Conservation (phyloP, 2,888 invertebrate species). For the Dysmachus trigonus region DNA sequence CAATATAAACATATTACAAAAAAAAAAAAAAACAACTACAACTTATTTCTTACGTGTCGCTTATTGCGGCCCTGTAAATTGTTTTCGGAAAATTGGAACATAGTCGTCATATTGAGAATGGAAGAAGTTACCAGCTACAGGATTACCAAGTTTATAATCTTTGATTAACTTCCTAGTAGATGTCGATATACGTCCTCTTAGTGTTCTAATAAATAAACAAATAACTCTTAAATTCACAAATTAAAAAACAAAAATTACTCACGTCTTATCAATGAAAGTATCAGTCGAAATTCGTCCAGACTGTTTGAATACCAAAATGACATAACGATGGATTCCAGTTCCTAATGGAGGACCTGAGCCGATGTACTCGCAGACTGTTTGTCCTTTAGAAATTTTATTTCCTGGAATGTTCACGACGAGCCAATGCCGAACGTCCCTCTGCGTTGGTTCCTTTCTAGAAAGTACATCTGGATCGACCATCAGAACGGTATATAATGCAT, state of each 20-base stretch:
- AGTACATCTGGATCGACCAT: constrained; percentile 83
- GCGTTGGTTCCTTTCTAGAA: constrained; percentile 75
- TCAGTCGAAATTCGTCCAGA: constrained; percentile 56
- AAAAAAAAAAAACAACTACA: too few species aligned
- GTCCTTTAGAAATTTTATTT: constrained; percentile 72
- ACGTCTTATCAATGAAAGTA: constrained; percentile 7
- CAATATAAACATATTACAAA: too few species aligned
- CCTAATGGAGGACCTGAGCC: constrained; percentile 82
- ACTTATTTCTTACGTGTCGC: too few species aligned
- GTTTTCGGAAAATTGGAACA: too few species aligned
- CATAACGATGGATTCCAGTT: constrained; percentile 78
- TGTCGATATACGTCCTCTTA: constrained; percentile 64
- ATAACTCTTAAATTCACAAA: neutral
- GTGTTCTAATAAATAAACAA: constrained; percentile 29
- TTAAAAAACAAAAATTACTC: neutral
- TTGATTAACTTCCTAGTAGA: constrained; percentile 72
- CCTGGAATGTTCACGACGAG: constrained; percentile 83
- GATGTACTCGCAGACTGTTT: constrained; percentile 76
- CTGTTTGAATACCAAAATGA: constrained; percentile 78
- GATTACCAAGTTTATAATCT: constrained; percentile 78
- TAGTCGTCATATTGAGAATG: constrained; percentile 84
- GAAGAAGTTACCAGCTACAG: constrained; percentile 83
- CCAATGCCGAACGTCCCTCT: constrained; percentile 89
- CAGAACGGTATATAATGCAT: constrained; percentile 51
- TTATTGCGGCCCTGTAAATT: too few species aligned